phyloP scores from a whole-genome alignment of 2,113 vertebrate species.

The Aspiorhynchus laticeps region DNA sequence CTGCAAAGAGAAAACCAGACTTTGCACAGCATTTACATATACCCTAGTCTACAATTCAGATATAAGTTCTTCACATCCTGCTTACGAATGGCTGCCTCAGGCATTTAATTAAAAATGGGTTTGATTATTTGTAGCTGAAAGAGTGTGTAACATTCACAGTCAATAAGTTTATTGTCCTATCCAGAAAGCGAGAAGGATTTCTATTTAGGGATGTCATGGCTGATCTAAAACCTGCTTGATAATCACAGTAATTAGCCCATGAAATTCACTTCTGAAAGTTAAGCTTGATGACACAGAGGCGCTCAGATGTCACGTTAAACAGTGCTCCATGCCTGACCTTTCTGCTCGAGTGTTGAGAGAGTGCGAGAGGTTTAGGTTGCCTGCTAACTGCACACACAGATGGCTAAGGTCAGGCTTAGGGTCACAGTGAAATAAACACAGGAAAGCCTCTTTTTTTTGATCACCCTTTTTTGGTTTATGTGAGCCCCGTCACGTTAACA shows the following conservation, averaged over 20 bases:
- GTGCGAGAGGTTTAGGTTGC: conserved; percentile 47
- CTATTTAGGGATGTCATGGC: neutral
- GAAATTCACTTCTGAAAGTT: neutral
- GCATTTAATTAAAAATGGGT: neutral
- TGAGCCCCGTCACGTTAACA: conserved; percentile 21
- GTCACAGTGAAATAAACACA: conserved; percentile 54
- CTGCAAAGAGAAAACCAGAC: neutral
- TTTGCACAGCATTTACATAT: neutral
- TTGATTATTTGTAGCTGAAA: neutral
- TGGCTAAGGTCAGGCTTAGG: conserved; percentile 45
- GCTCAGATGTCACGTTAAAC: conserved; percentile 28
- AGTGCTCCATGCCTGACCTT: conserved; percentile 44
- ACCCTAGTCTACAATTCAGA: neutral
- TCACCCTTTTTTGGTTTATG: conserved; percentile 32
- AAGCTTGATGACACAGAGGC: neutral
- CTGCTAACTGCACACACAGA: conserved; percentile 43
- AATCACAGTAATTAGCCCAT: neutral
- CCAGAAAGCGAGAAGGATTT: neutral
- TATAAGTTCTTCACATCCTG: neutral
- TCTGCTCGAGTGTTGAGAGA: conserved; percentile 26
- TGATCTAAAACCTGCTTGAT: neutral
- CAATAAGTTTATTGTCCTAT: neutral
- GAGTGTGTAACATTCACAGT: neutral
- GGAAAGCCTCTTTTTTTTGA: conserved; percentile 41
- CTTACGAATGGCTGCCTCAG: neutral